A percentile compares a stretch with the other conserved stretches of the same genome.
These are phyloP conservation scores for Yponomeuta plumbellus DNA, from an alignment of 2,888 invertebrate species.

Conservation along the genomic window DNA sequence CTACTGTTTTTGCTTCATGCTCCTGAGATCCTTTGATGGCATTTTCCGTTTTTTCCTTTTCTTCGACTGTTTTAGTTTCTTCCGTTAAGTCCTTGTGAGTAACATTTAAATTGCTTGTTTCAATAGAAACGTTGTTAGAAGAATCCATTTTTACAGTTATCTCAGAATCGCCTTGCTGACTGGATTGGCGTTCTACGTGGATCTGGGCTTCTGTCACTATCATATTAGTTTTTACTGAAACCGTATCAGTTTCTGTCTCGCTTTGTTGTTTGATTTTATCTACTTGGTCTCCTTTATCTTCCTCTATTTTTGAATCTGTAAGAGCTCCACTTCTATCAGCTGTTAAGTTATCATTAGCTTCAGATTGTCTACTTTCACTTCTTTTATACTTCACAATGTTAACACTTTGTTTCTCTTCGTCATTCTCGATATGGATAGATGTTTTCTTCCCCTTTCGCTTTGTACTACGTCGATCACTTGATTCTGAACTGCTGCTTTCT, in stretches of 20 bases:
- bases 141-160: conserved; percentile 63
- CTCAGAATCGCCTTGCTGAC: conserved; percentile 62
- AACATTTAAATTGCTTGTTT: conserved; percentile 56
- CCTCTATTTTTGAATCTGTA: conserved; percentile 39
- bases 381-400: conserved; percentile 66
- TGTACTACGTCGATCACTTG: conserved; percentile 55
- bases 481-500: conserved; percentile 63
- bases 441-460: conserved; percentile 68
- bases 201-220: conserved; percentile 72
- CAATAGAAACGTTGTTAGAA: conserved; percentile 64
- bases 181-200: conserved; percentile 65
- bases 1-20: conserved; percentile 22
- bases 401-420: conserved; percentile 62
- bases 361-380: conserved; percentile 27
- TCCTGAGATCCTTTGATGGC: conserved; percentile 21
- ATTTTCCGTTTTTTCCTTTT: background rate
- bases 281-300: conserved; percentile 33
- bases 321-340: conserved; percentile 30
- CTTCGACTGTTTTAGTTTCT: conserved; percentile 31
- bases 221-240: conserved; percentile 69
- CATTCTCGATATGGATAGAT: conserved; percentile 64
- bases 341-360: conserved; percentile 32
- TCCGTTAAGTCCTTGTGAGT: conserved; percentile 50
- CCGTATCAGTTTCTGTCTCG: conserved; percentile 68
- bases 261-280: conserved; percentile 52